Conservation (phyloP, 1,140 invertebrate species). For the Pinna nobilis region DNA sequence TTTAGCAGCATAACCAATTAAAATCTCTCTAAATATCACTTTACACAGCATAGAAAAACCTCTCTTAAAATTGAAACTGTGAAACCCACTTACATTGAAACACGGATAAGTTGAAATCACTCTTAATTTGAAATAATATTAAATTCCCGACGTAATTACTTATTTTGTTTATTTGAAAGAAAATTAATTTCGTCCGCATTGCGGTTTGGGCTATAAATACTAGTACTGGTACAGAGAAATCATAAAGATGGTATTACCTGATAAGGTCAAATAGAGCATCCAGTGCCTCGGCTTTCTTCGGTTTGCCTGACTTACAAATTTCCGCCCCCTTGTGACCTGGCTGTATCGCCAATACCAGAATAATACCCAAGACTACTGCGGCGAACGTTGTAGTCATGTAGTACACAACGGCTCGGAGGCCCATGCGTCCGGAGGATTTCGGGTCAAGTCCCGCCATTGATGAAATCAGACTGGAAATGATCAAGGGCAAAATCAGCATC, state of each 20-base stretch:
- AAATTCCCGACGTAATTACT: too few relatives aligned
- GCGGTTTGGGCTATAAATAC: not conserved
- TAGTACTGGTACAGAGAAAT: constrained; percentile 1
- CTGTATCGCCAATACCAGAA: constrained; percentile 65
- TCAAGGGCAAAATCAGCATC: constrained; percentile 75
- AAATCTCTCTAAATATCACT: too few relatives aligned
- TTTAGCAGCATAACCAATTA: too few relatives aligned
- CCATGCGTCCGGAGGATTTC: constrained; percentile 63
- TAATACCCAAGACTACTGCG: constrained; percentile 66
- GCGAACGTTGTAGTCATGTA: constrained; percentile 91
- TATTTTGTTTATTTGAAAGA: too few relatives aligned
- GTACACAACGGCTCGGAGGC: constrained; percentile 85
- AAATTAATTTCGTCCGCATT: too few relatives aligned
- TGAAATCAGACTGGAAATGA: constrained; percentile 74
- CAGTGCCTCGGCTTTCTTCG: constrained; percentile 50
- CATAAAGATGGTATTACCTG: constrained; percentile 78
- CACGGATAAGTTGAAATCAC: too few relatives aligned
- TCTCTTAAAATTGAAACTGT: too few relatives aligned
- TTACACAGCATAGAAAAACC: too few relatives aligned
- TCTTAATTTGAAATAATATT: too few relatives aligned
- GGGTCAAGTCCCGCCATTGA: constrained; percentile 64
- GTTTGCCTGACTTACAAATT: constrained; percentile 41
- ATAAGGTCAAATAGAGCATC: constrained; percentile 94
- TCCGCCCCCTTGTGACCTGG: constrained; percentile 57
- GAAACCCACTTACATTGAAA: not conserved